Percentiles rank a stretch among this genome's conserved stretches.
phyloP scores from a whole-genome alignment of 2,888 invertebrate genomes.

The Mantis religiosa region DNA sequence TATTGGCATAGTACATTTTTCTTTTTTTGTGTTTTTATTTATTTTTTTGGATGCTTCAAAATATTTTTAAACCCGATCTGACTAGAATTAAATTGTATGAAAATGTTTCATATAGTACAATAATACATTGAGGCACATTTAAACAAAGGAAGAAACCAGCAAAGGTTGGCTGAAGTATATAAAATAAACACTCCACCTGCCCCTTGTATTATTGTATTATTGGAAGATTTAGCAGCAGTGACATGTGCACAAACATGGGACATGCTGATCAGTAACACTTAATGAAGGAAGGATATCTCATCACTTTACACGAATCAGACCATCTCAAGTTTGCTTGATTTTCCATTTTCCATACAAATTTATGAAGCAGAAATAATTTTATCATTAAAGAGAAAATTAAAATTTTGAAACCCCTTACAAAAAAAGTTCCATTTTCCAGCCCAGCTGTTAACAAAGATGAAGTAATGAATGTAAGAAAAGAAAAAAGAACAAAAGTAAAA shows the following conservation, averaged over 20 bases:
- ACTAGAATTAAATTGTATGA: constrained; percentile 1
- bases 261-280: background rate
- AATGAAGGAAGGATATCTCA: background rate
- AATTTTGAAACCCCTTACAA: background rate
- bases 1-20: constrained; percentile 7
- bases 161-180: background rate
- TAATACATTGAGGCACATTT: constrained; percentile 3
- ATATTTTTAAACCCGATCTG: constrained; percentile 5
- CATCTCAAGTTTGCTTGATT: background rate
- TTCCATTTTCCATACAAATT: background rate
- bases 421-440: background rate
- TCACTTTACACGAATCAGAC: background rate
- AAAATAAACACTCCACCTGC: background rate
- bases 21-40: background rate
- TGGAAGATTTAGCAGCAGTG: background rate
- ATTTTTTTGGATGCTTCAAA: background rate
- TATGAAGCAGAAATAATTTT: background rate
- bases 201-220: constrained; percentile 9
- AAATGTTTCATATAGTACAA: background rate
- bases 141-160: background rate
- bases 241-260: background rate
- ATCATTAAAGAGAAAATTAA: background rate
- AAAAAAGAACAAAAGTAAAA: background rate
- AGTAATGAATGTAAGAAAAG: background rate
- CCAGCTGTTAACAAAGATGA: background rate